Conservation (phyloP, 2,888 invertebrate species). For the Teleiodes luculella region DNA sequence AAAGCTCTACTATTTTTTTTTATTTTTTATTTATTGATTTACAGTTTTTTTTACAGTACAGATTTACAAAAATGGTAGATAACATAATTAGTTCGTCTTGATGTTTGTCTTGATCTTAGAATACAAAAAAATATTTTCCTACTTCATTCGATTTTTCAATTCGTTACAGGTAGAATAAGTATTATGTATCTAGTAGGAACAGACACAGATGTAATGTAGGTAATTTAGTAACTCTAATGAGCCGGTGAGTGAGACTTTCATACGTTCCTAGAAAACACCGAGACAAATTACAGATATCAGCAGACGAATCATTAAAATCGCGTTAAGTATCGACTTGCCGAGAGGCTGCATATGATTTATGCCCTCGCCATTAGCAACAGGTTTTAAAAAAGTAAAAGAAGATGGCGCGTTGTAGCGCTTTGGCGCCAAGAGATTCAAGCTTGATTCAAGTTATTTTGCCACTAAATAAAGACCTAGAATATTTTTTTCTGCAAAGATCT, state of each 20-base stretch:
- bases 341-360: neutral
- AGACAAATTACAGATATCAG: constrained; percentile 15
- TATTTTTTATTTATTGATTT: too few species aligned
- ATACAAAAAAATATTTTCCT: too few species aligned
- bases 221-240: constrained; percentile 13
- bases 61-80: too few species aligned
- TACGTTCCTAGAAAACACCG: constrained; percentile 15
- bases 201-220: neutral
- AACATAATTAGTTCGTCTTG: too few species aligned
- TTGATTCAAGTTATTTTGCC: too few species aligned
- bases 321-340: constrained; percentile 2
- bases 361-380: neutral
- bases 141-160: too few species aligned
- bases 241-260: constrained; percentile 19
- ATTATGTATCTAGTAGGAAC: neutral
- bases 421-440: neutral
- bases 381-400: neutral
- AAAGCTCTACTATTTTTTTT: too few species aligned
- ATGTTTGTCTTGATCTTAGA: too few species aligned
- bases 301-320: constrained; percentile 8
- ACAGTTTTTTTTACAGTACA: too few species aligned
- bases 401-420: neutral
- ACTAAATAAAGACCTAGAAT: too few species aligned
- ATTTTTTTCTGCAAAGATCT: too few species aligned
- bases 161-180: too few species aligned